Evolutionary conservation across 2,888 invertebrate species (phyloP).

Genomic region (Papilio protenor): DNA sequence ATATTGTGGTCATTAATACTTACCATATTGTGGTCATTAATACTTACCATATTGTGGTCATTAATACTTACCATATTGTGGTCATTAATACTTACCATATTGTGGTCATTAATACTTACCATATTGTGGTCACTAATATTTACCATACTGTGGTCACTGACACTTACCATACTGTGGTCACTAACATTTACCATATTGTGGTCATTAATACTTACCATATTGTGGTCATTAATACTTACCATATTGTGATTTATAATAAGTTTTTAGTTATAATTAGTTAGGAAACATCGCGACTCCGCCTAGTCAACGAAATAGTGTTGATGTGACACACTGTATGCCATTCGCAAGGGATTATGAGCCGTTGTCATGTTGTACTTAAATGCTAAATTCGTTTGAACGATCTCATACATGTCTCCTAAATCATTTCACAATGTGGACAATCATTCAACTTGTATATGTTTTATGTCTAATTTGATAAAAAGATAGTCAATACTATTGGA

Average conservation of each 20-base stretch:
- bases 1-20: too few relatives aligned
- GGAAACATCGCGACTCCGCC: slow-evolving; percentile 71
- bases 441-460: slow-evolving; percentile 45
- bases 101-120: too few relatives aligned
- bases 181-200: too few relatives aligned
- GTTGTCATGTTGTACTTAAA: slow-evolving; percentile 63
- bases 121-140: neutral
- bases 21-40: too few relatives aligned
- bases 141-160: neutral
- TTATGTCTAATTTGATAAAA: slow-evolving; percentile 17
- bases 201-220: too few relatives aligned
- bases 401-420: slow-evolving; percentile 66
- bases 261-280: slow-evolving; percentile 51
- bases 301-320: slow-evolving; percentile 76
- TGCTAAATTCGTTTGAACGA: slow-evolving; percentile 68
- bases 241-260: too few relatives aligned
- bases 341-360: slow-evolving; percentile 45
- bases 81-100: too few relatives aligned
- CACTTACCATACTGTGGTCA: neutral
- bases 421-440: slow-evolving; percentile 26
- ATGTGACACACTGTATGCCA: slow-evolving; percentile 41
- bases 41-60: too few relatives aligned
- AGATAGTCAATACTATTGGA: slow-evolving; percentile 33
- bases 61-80: too few relatives aligned
- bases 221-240: too few relatives aligned